phyloP scores from a whole-genome alignment of 2,113 vertebrate species.

The Alectura lathami region DNA sequence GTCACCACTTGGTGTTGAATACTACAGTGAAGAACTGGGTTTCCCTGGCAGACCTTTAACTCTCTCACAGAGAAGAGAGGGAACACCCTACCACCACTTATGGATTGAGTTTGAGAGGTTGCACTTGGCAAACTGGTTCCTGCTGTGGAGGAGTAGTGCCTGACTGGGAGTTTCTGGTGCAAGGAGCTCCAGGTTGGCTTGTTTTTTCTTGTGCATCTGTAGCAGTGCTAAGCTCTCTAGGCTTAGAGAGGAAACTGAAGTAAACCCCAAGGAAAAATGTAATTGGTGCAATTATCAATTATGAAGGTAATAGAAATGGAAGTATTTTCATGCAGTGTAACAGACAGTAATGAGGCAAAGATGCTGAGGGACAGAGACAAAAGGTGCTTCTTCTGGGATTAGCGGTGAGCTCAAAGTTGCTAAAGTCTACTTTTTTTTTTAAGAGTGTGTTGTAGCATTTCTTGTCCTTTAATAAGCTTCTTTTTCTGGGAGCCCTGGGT shows the following conservation, averaged over 20 bases:
- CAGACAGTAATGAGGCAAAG: conserved; percentile 31
- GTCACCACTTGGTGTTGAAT: not conserved
- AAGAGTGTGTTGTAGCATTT: conserved; percentile 59
- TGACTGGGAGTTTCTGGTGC: not conserved
- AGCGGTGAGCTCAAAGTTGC: conserved; percentile 66
- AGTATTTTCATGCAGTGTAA: not conserved
- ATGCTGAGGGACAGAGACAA: conserved; percentile 37
- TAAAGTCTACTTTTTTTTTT: not conserved
- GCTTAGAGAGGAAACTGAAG: not conserved
- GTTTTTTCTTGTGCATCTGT: not conserved
- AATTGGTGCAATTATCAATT: not conserved
- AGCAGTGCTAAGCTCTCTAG: not conserved
- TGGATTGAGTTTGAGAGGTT: not conserved
- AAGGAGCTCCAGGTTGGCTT: not conserved
- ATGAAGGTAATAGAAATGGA: not conserved
- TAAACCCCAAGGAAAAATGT: not conserved
- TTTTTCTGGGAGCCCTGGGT: conserved; percentile 70
- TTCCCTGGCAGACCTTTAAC: not conserved
- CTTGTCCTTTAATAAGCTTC: conserved; percentile 67
- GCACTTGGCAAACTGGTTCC: not conserved
- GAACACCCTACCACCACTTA: not conserved
- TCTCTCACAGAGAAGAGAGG: not conserved
- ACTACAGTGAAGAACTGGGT: not conserved
- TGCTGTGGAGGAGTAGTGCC: not conserved
- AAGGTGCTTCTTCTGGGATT: conserved; percentile 72